Percentiles rank a stretch among this genome's conserved stretches.
phyloP scores from a whole-genome alignment of 2,113 vertebrate genomes.

The Paralichthys olivaceus region DNA sequence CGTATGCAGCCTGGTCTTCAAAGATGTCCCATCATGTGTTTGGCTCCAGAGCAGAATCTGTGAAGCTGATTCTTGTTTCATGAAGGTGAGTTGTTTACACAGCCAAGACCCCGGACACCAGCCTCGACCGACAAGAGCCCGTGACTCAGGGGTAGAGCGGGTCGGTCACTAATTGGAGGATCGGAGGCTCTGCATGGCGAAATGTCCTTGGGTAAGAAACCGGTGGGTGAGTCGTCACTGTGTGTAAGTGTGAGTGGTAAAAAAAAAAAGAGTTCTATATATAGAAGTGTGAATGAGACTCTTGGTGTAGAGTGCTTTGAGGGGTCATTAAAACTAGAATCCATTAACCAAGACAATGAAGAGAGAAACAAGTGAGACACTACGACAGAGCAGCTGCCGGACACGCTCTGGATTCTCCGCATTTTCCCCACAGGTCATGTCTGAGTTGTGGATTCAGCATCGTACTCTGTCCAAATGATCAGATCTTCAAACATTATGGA shows the following conservation, averaged over 20 bases:
- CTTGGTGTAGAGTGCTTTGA: not conserved
- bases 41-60: no score
- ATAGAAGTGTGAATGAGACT: not conserved
- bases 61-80: not conserved
- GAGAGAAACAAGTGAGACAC: not conserved
- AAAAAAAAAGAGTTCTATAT: not conserved
- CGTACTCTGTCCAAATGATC: no score
- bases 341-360: not conserved
- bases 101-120: not conserved
- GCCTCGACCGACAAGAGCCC: not conserved
- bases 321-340: not conserved
- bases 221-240: not conserved
- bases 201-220: not conserved
- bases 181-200: not conserved
- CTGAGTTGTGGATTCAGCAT: no score
- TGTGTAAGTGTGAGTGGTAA: not conserved
- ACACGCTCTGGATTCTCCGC: no score
- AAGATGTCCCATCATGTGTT: not conserved
- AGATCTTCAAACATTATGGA: no score
- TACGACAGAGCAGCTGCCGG: no score
- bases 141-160: not conserved
- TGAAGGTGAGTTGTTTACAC: not conserved
- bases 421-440: no score
- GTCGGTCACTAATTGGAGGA: not conserved
- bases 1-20: no score